Evolutionary conservation across 2,888 invertebrate species (phyloP).

Genomic region (Malthinus seriepunctatus): DNA sequence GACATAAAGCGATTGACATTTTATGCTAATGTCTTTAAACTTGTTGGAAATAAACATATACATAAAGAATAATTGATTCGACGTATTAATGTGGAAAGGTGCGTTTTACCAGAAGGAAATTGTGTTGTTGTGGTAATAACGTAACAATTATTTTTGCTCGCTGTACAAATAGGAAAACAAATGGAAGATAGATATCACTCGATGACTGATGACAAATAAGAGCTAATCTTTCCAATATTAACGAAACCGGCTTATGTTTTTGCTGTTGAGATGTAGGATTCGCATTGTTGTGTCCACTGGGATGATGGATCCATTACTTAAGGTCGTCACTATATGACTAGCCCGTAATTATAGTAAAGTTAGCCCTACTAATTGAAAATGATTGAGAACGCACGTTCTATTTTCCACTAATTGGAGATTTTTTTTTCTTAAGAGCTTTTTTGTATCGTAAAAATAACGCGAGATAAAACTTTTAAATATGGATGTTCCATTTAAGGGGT

Average conservation of each 20-base stretch:
- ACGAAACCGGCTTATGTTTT: constrained; percentile 41
- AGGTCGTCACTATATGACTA: constrained; percentile 50
- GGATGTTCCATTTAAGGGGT: too few species aligned
- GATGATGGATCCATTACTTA: constrained; percentile 59
- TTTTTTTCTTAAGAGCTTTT: constrained; percentile 15
- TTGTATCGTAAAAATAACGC: too few species aligned
- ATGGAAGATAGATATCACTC: constrained; percentile 26
- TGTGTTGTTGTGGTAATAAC: not conserved
- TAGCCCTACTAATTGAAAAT: constrained; percentile 53
- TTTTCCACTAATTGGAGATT: constrained; percentile 21
- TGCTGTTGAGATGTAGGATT: constrained; percentile 34
- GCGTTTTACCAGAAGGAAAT: not conserved
- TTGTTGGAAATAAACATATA: constrained; percentile 35
- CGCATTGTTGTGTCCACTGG: constrained; percentile 49
- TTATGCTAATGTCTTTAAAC: constrained; percentile 44
- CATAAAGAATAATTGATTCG: constrained; percentile 34
- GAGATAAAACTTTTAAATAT: too few species aligned
- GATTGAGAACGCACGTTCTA: constrained; percentile 45
- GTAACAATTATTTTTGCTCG: not conserved
- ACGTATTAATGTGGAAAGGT: too few species aligned
- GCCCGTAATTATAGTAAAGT: constrained; percentile 54
- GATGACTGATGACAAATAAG: constrained; percentile 40
- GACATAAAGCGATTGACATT: constrained; percentile 45
- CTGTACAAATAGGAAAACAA: constrained; percentile 19
- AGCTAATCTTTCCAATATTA: constrained; percentile 36